phyloP scores from a whole-genome alignment of 2,113 vertebrate genomes.

The Speoplatyrhinus poulsoni region DNA sequence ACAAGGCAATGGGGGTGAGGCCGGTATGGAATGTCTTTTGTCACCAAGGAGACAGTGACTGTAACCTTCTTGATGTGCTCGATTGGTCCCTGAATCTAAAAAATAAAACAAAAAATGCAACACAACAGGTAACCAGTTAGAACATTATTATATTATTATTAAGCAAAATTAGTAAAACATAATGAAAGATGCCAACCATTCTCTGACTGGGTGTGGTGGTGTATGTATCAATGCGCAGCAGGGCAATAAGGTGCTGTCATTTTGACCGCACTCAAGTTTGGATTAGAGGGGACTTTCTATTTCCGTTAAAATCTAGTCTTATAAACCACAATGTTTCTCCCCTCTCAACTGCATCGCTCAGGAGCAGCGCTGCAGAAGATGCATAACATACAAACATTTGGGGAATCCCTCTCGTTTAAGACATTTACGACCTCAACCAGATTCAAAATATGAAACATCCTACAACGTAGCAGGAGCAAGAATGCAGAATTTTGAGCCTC shows the following conservation, averaged over 20 bases:
- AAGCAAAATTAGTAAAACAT: not conserved
- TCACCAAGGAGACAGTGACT: constrained; percentile 87
- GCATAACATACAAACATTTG: constrained; percentile 1
- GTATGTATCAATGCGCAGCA: not conserved
- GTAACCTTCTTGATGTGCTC: constrained; percentile 77
- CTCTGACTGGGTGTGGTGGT: not conserved
- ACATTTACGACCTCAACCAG: constrained; percentile 8
- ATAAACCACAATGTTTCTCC: constrained; percentile 39
- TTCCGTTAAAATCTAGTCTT: constrained; percentile 18
- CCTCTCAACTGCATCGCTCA: not conserved
- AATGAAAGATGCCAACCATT: too few species aligned
- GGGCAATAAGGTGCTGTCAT: constrained; percentile 31
- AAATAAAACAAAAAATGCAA: not conserved
- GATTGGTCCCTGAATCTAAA: constrained; percentile 76
- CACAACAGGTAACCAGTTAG: not conserved
- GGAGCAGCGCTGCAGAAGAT: not conserved
- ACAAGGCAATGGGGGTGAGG: constrained; percentile 93
- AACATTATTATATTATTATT: not conserved
- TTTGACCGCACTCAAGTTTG: constrained; percentile 21
- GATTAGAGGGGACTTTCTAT: constrained; percentile 61
- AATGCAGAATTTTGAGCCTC: too few species aligned
- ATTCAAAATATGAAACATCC: not conserved
- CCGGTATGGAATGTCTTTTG: constrained; percentile 88
- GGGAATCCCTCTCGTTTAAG: constrained; percentile 41
- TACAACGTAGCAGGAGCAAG: too few species aligned